Evolutionary conservation across 2,113 vertebrate genomes (phyloP), one percentile per base, ranked within the genome.

Genomic region (Cottus gobio): DNA sequence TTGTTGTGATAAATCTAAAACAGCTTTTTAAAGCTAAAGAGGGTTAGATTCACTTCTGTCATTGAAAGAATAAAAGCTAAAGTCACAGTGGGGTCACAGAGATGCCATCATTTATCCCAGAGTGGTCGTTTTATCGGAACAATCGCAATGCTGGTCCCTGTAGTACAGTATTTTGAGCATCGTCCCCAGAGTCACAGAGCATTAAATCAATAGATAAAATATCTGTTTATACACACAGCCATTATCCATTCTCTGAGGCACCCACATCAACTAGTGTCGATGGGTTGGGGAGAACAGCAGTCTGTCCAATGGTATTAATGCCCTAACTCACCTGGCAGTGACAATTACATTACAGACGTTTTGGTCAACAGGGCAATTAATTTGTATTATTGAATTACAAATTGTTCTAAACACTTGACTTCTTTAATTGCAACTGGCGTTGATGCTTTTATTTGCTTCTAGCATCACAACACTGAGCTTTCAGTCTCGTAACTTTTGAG

Each of bases 201-300:
- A 72, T 77, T 71, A 65, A 83, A 86, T 89, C 79, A 85, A 85
- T 71, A 82, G 9, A 84, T 80, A 50, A 75, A 54, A 89, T 76
- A 82, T 82, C 54, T 83, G 62, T 68, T 75, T 69, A 77, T 82
- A 77, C 81, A 28, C 66, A 58, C 26, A 61, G 61, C 58, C 67
- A 46, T 74, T 77, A 75, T 78, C 58, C 3, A 24, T 82, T 61
- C 50, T 72, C 62, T 57, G 13, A 69, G 37, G 61, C 36, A 56
- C 48, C 66, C 42, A 50, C 31, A 67, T 68, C 69, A 71, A 50
- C 44, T 68, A 11, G 36, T 68, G 42, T 20, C 6, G 1, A 15
- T 72, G 44, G 68, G 56, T 39, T 74, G 12, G 13, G 37, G 50
- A 26, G 56, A 71, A 79, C 50, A 68, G 61, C 69, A 74, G 44